These are phyloP conservation scores for Ambastaia sidthimunki DNA, from an alignment of 2,797 vertebrate genomes.

Conservation along the genomic window DNA sequence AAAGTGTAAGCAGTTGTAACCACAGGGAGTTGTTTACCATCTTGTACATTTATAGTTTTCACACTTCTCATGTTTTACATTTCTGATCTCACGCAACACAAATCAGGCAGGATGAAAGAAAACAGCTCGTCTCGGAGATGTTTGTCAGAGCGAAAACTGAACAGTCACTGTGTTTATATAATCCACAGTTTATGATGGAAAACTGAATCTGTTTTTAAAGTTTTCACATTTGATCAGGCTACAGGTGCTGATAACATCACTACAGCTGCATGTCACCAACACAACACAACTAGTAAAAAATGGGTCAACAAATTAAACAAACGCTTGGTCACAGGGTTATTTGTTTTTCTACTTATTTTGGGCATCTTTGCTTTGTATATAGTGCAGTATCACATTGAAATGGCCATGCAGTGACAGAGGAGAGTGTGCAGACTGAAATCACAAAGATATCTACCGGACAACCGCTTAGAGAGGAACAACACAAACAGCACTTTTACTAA, in stretches of 20 bases:
- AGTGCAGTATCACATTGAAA: constrained; percentile 45
- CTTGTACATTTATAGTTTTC: no score
- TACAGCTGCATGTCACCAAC: neutral
- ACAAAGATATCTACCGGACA: constrained; percentile 10
- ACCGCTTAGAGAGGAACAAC: constrained; percentile 19
- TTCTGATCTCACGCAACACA: no score
- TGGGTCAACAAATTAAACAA: neutral
- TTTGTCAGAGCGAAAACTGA: no score
- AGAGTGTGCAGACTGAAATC: constrained; percentile 28
- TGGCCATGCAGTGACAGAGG: constrained; percentile 45
- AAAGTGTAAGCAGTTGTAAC: no score
- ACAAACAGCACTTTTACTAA: constrained; percentile 7
- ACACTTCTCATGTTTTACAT: no score
- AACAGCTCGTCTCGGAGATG: no score
- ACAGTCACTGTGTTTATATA: neutral
- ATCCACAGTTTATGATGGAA: constrained; percentile 76
- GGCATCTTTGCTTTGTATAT: constrained; percentile 20
- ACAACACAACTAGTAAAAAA: neutral
- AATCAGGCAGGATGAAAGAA: no score
- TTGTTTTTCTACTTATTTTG: constrained; percentile 55
- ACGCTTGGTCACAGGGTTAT: constrained; percentile 52
- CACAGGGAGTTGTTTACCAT: no score
- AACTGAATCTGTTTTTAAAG: constrained; percentile 72
- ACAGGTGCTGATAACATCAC: constrained; percentile 66
- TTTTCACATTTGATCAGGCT: constrained; percentile 76